Evolutionary conservation across 53 echinoderm and acorn worm genomes (phyloP).

Genomic region (Apostichopus leukothele): DNA sequence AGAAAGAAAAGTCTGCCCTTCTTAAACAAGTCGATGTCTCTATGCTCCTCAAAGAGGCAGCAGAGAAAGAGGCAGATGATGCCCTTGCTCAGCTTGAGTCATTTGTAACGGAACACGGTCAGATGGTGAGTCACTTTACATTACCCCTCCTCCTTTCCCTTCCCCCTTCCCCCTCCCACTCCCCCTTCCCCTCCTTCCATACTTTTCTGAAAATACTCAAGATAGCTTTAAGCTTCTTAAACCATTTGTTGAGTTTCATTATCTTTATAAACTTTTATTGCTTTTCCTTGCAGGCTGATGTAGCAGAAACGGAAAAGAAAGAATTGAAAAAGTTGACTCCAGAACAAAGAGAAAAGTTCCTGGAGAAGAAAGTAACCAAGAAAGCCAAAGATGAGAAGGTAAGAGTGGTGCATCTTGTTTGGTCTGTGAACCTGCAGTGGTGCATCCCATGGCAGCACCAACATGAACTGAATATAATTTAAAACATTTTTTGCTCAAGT

Average conservation of each 20-base stretch:
- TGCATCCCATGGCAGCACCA: no score
- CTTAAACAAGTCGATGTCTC: slow-evolving; percentile 72
- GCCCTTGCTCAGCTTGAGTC: slow-evolving; percentile 88
- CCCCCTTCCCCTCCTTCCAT: no score
- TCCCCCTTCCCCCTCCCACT: no score
- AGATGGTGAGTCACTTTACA: slow-evolving; percentile 63
- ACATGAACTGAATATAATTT: no score
- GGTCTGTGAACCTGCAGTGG: no score
- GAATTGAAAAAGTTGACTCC: slow-evolving; percentile 81
- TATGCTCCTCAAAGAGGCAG: slow-evolving; percentile 68
- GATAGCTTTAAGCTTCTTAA: no score
- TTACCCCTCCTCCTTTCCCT: no score
- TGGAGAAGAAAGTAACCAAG: slow-evolving; percentile 55
- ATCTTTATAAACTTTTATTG: not conserved
- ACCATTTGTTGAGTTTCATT: no score
- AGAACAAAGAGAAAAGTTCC: slow-evolving; percentile 82
- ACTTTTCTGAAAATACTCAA: no score
- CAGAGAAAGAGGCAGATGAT: slow-evolving; percentile 89
- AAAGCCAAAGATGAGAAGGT: slow-evolving; percentile 56
- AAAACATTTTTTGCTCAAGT: no score
- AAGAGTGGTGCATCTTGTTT: not conserved
- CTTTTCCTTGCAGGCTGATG: slow-evolving; percentile 55
- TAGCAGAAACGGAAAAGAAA: slow-evolving; percentile 67
- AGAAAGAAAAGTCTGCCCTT: slow-evolving; percentile 73
- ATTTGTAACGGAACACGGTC: slow-evolving; percentile 87